These are phyloP conservation scores for Diglossa cyanea DNA, from an alignment of 2,797 vertebrate genomes.

Conservation along the genomic window DNA sequence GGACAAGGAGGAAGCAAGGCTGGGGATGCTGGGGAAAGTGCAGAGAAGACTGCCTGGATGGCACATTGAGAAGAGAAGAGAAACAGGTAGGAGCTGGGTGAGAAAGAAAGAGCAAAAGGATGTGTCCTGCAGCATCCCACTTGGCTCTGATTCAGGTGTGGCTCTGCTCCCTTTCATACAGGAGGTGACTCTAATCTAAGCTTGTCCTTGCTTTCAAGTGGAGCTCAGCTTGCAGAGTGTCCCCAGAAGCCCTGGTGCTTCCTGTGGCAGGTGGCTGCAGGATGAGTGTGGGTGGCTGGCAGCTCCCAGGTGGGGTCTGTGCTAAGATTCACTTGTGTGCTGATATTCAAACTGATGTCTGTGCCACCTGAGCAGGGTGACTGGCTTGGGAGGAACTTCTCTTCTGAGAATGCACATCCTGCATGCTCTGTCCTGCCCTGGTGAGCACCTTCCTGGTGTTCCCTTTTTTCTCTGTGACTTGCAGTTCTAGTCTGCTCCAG, in stretches of 20 bases:
- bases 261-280: not conserved
- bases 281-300: not conserved
- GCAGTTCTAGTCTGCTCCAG: not conserved
- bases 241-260: not conserved
- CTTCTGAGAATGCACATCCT: not conserved
- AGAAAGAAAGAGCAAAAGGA: not conserved
- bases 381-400: not conserved
- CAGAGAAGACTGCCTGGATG: not conserved
- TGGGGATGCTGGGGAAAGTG: not conserved
- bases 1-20: not conserved
- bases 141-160: not conserved
- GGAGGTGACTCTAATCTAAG: not conserved
- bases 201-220: not conserved
- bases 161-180: not conserved
- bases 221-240: not conserved
- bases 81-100: not conserved
- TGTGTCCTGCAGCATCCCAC: not conserved
- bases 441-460: rapidly evolving
- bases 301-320: not conserved
- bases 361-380: not conserved
- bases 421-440: rapidly evolving
- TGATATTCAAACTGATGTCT: not conserved
- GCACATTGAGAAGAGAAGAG: not conserved
- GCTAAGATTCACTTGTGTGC: not conserved
- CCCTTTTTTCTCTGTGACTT: not conserved